Conservation (phyloP, 2,113 vertebrate species). For the Megaleporinus macrocephalus region DNA sequence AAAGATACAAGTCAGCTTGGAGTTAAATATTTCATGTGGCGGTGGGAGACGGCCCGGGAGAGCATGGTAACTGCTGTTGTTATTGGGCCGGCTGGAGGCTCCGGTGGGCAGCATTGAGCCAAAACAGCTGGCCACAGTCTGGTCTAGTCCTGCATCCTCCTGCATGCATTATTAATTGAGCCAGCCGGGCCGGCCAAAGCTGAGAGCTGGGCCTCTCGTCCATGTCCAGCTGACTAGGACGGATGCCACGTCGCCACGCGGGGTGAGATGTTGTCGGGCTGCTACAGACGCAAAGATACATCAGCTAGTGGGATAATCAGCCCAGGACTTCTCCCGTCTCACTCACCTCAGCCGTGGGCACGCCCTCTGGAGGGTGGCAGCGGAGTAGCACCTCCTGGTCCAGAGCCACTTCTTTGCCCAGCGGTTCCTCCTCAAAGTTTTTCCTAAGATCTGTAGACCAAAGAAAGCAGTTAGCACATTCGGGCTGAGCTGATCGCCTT, state of each 20-base stretch:
- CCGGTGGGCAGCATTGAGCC: conserved; percentile 51
- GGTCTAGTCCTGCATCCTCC: conserved; percentile 59
- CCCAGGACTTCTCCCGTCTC: conserved; percentile 64
- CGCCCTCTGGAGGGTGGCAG: conserved; percentile 94
- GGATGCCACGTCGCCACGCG: conserved; percentile 57
- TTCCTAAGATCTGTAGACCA: conserved; percentile 89
- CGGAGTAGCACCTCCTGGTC: conserved; percentile 93
- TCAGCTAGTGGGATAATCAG: conserved; percentile 76
- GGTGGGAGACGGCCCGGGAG: conserved; percentile 53
- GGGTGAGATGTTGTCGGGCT: conserved; percentile 65
- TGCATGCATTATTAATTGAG: conserved; percentile 78
- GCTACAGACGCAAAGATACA: conserved; percentile 72
- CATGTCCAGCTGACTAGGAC: conserved; percentile 70
- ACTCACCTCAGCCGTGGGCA: conserved; percentile 93
- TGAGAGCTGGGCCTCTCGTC: conserved; percentile 64
- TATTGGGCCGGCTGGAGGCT: conserved; percentile 68
- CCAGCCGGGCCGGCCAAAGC: conserved; percentile 71
- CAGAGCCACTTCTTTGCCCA: conserved; percentile 91
- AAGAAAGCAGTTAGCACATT: neutral
- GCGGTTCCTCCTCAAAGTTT: conserved; percentile 96
- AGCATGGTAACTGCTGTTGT: conserved; percentile 61
- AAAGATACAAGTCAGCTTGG: conserved; percentile 21
- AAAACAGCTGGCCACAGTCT: conserved; percentile 71
- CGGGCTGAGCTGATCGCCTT: neutral
- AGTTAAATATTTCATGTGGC: conserved; percentile 48